Base-by-base conservation (phyloP, 2,797 vertebrate species). In the Hemibagrus guttatus region DNA sequence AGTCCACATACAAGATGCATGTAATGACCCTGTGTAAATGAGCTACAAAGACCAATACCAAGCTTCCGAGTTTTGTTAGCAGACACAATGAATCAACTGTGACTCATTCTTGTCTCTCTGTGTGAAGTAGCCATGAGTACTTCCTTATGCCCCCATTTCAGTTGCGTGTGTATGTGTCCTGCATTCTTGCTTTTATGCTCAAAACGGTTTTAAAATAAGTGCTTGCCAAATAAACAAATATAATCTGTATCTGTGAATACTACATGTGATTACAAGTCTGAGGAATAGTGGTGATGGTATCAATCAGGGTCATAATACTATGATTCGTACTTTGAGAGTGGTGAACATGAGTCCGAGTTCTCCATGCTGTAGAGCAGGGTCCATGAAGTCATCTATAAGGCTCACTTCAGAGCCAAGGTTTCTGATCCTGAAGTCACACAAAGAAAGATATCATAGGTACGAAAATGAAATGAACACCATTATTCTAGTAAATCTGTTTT, bases 301-400 rank as follows among this genome's bases (percentile, higher is more conserved):
- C 9, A 46, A n/a, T 17, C 61, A 46, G 26, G 26, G 2, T 16
- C 26, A 35, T 28, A 61, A 78, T 58, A 61, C 17, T 46, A 61
- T 54, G 1, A 69, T 63, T 75, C 87, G 72, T 84, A 97, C 98
- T 96, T 98, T 98, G 83, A 99, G 93, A 52, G 98, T 99, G 52
- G 98, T 99, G 92, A 99, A 98, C 98, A 99, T 99, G 90, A 98
- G 96, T 78, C 98, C 98, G 91, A 98, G 95, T 82, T 99, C 98
- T 86, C 98, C 98, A 0, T 97, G 97, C 91, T 99, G 97, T 82
- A 99, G 90, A 85, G 96, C 97, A 4, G 97, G 96, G 93, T 99
- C 98, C 97, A 99, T 99, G 31, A 99, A 90, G 90, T 99, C 98
- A 87, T 99, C 98, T 0, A 98, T 98, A 89, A 99, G 95, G 88